phyloP scores from a whole-genome alignment of 2,888 invertebrate species.

The Junonia oenone region DNA sequence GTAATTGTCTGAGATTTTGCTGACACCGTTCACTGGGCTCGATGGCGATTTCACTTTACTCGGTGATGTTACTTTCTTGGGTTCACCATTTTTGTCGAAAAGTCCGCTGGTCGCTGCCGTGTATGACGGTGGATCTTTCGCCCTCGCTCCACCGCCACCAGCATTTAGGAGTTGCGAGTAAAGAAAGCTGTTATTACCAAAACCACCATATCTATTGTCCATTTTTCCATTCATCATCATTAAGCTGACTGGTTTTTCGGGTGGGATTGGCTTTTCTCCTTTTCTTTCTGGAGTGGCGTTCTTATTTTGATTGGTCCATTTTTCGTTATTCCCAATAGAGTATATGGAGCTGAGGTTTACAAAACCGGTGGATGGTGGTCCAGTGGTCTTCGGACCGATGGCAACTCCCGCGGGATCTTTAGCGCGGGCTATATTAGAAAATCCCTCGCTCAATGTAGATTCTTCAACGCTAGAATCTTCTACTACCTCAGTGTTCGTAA shows the following conservation, averaged over 20 bases:
- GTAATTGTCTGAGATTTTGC: slow-evolving; percentile 74
- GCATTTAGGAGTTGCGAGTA: slow-evolving; percentile 63
- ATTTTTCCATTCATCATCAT: slow-evolving; percentile 73
- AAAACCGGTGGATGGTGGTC: slow-evolving; percentile 42
- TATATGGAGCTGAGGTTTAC: slow-evolving; percentile 74
- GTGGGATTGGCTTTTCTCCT: slow-evolving; percentile 66
- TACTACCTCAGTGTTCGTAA: slow-evolving; percentile 70
- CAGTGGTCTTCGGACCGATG: slow-evolving; percentile 34
- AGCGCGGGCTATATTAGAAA: slow-evolving; percentile 33
- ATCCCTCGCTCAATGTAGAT: slow-evolving; percentile 59
- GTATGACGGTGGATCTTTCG: slow-evolving; percentile 66
- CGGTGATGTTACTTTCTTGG: slow-evolving; percentile 47
- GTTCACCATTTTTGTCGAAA: slow-evolving; percentile 44
- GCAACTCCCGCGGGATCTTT: slow-evolving; percentile 31
- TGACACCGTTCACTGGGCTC: slow-evolving; percentile 64
- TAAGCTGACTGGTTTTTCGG: slow-evolving; percentile 70
- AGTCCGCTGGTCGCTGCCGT: slow-evolving; percentile 56
- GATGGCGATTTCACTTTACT: slow-evolving; percentile 50
- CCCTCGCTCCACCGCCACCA: slow-evolving; percentile 45
- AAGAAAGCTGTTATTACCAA: slow-evolving; percentile 69
- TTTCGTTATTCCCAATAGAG: slow-evolving; percentile 54
- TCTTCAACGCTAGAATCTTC: slow-evolving; percentile 73
- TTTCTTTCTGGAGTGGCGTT: slow-evolving; percentile 57
- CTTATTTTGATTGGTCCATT: slow-evolving; percentile 48
- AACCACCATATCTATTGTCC: slow-evolving; percentile 61